Evolutionary conservation across 1,140 invertebrate species (phyloP).

Genomic region (Saccostrea glomerata): DNA sequence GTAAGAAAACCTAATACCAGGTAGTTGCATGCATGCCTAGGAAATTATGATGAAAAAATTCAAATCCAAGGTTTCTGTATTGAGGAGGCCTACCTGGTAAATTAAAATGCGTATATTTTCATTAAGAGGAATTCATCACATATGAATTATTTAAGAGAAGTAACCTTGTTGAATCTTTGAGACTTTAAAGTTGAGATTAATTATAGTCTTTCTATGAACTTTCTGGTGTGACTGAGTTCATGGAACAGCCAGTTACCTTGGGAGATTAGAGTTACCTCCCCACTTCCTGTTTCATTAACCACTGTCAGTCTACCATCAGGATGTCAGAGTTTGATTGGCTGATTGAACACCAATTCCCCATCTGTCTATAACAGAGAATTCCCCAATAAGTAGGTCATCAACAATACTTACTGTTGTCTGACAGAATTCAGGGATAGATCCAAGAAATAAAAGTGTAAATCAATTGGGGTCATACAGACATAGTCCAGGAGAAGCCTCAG

Average conservation of each 20-base stretch:
- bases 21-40: too few species aligned
- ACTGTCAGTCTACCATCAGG: not conserved
- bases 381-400: not conserved
- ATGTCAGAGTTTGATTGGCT: not conserved
- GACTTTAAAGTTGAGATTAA: not conserved
- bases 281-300: not conserved
- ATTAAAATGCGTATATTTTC: too few species aligned
- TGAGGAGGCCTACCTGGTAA: too few species aligned
- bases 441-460: not conserved
- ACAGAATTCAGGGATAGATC: not conserved
- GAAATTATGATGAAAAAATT: too few species aligned
- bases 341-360: not conserved
- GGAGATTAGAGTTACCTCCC: constrained; percentile 5
- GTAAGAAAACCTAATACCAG: too few species aligned
- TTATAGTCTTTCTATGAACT: not conserved
- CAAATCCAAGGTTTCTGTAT: too few species aligned
- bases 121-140: too few species aligned
- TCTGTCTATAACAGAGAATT: not conserved
- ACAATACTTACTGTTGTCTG: not conserved
- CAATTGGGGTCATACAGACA: not conserved
- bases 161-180: too few species aligned
- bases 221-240: not conserved
- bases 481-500: too few species aligned
- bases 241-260: not conserved
- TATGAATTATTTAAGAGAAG: too few species aligned